Conservation (phyloP, 53 echinoderm and acorn worm genomes). For the Holothuria scabra region DNA sequence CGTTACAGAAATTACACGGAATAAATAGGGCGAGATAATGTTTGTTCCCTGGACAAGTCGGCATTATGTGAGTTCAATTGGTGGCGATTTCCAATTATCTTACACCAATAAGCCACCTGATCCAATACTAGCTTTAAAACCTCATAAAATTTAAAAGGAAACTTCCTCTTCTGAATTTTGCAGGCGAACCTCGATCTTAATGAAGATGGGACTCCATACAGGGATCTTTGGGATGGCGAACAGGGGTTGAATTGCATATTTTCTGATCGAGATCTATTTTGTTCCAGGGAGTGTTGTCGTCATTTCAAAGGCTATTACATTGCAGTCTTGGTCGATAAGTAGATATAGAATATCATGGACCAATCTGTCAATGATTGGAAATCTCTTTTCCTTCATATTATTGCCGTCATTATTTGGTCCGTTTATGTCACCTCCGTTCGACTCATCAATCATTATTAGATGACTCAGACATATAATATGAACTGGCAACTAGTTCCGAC, state of each 20-base stretch:
- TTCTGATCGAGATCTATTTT: conserved; percentile 9
- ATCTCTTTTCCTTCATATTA: no score
- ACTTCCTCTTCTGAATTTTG: not conserved
- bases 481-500: no score
- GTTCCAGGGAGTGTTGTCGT: conserved; percentile 18
- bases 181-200: conserved; percentile 28
- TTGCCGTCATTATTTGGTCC: no score
- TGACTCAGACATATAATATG: no score
- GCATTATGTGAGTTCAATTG: not conserved
- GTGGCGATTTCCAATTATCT: conserved; percentile 36
- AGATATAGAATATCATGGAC: conserved; percentile 18
- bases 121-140: not conserved
- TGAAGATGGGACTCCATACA: conserved; percentile 20
- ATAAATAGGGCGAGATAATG: conserved; percentile 36
- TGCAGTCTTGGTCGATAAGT: conserved; percentile 33
- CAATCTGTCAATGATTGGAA: no score
- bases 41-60: conserved; percentile 20
- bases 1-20: not conserved
- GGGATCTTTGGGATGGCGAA: conserved; percentile 3
- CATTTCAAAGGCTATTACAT: conserved; percentile 31
- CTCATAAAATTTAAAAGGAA: conserved; percentile 36
- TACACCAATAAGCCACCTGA: conserved; percentile 33
- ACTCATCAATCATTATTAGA: no score
- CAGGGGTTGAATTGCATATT: conserved; percentile 27
- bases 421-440: no score